Evolutionary conservation across 2,113 vertebrate genomes (phyloP).

Genomic region (Mesitornis unicolor): DNA sequence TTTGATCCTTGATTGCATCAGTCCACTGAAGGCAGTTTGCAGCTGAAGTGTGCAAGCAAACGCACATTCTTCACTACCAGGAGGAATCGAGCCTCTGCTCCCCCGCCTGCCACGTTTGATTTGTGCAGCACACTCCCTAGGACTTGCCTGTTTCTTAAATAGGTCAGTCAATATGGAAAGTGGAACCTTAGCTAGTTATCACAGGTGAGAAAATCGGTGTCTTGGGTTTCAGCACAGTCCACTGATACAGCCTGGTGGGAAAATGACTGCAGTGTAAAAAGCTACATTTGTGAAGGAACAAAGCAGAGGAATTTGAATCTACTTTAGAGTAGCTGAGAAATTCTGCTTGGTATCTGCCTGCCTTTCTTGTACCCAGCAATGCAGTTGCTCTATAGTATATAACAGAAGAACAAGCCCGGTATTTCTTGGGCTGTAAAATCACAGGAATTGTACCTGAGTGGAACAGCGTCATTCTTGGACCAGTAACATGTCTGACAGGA

Average conservation of each 20-base stretch:
- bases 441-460: background rate
- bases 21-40: background rate
- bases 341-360: background rate
- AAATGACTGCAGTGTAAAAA: conserved; percentile 6
- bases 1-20: background rate
- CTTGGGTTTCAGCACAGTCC: conserved; percentile 19
- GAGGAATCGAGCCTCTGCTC: background rate
- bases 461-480: background rate
- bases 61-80: background rate
- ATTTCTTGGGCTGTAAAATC: background rate
- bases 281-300: conserved; percentile 45
- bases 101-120: background rate
- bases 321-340: background rate
- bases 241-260: conserved; percentile 1
- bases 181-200: conserved; percentile 24
- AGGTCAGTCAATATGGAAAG: conserved; percentile 47
- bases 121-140: background rate
- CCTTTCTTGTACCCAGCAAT: background rate
- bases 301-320: conserved; percentile 33
- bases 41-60: background rate
- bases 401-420: background rate
- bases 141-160: background rate
- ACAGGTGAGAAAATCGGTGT: background rate
- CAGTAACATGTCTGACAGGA: background rate
- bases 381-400: background rate